A percentile compares a stretch with the other conserved stretches of the same genome.
These are phyloP conservation scores for Plecturocebus donacophilus DNA, from an alignment of 2,113 vertebrate species.

Conservation along the genomic window DNA sequence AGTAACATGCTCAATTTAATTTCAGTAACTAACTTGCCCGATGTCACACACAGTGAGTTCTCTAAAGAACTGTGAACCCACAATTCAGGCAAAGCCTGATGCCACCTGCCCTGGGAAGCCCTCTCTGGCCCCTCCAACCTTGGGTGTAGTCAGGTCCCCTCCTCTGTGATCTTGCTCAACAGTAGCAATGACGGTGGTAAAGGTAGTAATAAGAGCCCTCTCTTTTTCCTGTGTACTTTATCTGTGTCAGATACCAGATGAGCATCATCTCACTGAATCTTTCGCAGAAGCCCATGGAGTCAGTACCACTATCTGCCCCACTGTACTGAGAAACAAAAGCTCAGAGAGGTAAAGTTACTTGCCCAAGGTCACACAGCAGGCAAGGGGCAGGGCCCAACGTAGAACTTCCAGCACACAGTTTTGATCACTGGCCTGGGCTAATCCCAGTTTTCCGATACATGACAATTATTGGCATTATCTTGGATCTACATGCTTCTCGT, in stretches of 20 bases:
- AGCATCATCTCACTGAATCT: neutral
- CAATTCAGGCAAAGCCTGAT: neutral
- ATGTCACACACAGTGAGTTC: neutral
- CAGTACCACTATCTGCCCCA: too few relatives aligned
- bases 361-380: neutral
- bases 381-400: neutral
- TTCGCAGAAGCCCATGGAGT: neutral
- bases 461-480: neutral
- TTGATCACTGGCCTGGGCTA: too few relatives aligned
- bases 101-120: neutral
- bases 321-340: neutral
- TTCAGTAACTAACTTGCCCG: neutral
- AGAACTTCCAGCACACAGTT: neutral
- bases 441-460: neutral
- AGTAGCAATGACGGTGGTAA: fast-evolving
- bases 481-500: neutral
- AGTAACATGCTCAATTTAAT: neutral
- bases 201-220: neutral
- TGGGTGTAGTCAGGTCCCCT: neutral
- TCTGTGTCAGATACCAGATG: neutral
- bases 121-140: neutral
- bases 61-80: neutral
- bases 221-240: neutral
- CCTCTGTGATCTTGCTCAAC: neutral
- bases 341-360: neutral